phyloP scores from a whole-genome alignment of 2,888 invertebrate species.

The Liodrosophila aerea region DNA sequence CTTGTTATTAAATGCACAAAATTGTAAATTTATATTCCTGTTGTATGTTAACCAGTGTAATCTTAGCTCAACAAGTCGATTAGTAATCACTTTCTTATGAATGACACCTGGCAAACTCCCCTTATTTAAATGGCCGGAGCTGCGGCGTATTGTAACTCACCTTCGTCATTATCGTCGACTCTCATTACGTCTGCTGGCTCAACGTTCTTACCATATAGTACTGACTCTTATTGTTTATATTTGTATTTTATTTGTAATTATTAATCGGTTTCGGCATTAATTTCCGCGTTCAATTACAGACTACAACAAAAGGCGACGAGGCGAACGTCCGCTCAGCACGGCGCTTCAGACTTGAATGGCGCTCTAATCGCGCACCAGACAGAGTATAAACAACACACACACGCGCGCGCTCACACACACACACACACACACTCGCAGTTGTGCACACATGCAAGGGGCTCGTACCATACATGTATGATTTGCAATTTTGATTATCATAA shows the following conservation, averaged over 20 bases:
- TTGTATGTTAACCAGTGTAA: neutral
- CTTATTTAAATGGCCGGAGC: neutral
- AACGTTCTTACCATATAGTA: conserved; percentile 4
- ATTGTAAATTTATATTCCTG: too few relatives aligned
- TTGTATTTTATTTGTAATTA: conserved; percentile 8
- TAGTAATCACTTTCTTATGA: conserved; percentile 6
- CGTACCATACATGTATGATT: conserved; percentile 28
- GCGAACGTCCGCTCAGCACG: conserved; percentile 80
- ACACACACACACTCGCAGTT: neutral
- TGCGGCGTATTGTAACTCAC: conserved; percentile 22
- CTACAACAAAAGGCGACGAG: neutral
- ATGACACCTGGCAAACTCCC: neutral
- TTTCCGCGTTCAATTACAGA: conserved; percentile 34
- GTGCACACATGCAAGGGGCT: neutral
- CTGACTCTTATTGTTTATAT: conserved; percentile 8
- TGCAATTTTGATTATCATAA: conserved; percentile 41
- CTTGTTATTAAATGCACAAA: too few relatives aligned
- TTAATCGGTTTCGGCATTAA: conserved; percentile 3
- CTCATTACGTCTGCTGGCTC: conserved; percentile 40
- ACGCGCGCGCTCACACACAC: conserved; percentile 4
- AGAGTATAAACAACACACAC: conserved; percentile 85
- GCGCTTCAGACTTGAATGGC: conserved; percentile 99
- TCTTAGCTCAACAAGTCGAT: neutral
- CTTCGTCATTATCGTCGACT: conserved; percentile 46
- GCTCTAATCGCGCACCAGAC: conserved; percentile 97